Evolutionary conservation across 2,797 vertebrate genomes (phyloP), one percentile per base, ranked within the genome.

Genomic region (Caiman crocodilus): DNA sequence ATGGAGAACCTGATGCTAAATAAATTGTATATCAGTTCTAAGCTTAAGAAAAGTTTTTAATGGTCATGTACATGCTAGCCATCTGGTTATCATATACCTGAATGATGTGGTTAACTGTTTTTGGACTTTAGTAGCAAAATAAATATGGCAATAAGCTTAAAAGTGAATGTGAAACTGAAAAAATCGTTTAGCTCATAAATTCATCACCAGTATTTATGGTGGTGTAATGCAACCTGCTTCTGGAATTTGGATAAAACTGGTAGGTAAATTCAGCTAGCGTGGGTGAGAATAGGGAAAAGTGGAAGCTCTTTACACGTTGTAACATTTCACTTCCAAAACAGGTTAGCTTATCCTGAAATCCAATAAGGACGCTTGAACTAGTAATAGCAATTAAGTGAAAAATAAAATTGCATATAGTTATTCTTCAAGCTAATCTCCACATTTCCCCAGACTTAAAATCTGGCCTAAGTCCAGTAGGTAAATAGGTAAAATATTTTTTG

Each of bases 251-350:
- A 17, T 65, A n/a, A 65, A 65, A 28, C 16, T 25, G 23, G 4
- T 61, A n/a, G n/a, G 4, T 61, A n/a, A 17, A 23, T 21, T 55
- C 17, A 20, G 18, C 14, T 63, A 1, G 0, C 1, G 4, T 5
- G 6, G 1, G 4, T 2, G 2, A 60, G 14, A 30, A 1, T 2
- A 71, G 59, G 12, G 20, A 58, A 9, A 0, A 0, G 32, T 65
- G 23, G 30, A 7, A 21, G 58, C 17, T 18, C 64, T 67, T 67
- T 67, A 32, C 30, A 17, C n/a, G 17, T n/a, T 67, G 18, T 30
- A 67, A 67, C n/a, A 67, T 67, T 32, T 30, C n/a, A 30, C 64
- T 67, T 67, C n/a, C 64, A 67, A 30, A 9, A 9, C 16, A n/a
- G 1, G 55, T 59, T 61, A 82, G 57, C 17, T n/a, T 28, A 6